phyloP scores from a whole-genome alignment of 2,113 vertebrate species.

The Tichodroma muraria region DNA sequence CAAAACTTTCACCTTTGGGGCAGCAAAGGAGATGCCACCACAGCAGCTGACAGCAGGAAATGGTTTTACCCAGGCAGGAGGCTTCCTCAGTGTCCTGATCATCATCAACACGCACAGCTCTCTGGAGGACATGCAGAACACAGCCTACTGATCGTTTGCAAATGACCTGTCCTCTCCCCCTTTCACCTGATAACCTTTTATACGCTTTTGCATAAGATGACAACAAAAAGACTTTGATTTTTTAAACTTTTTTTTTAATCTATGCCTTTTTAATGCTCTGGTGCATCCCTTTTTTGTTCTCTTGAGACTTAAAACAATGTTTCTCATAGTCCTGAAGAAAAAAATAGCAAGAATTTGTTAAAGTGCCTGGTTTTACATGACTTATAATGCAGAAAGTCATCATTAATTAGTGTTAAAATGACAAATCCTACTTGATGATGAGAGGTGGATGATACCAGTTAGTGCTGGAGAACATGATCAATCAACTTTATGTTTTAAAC shows the following conservation, averaged over 20 bases:
- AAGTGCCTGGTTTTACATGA: neutral
- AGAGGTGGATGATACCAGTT: neutral
- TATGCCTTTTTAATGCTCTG: neutral
- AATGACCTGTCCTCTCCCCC: neutral
- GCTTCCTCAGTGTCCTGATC: neutral
- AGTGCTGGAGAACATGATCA: neutral
- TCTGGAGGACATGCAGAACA: neutral
- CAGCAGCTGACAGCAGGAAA: neutral
- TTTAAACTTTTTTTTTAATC: neutral
- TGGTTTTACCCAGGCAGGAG: neutral
- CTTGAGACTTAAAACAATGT: neutral
- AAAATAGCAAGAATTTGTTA: neutral
- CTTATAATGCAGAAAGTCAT: neutral
- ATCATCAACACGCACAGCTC: neutral
- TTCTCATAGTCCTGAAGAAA: neutral
- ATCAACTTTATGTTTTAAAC: slow-evolving; percentile 3
- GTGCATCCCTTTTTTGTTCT: neutral
- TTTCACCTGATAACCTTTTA: neutral
- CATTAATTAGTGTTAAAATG: neutral
- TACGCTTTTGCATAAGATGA: neutral
- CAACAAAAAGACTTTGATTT: neutral
- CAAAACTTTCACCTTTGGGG: neutral
- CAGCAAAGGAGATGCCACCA: neutral
- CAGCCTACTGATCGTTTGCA: neutral
- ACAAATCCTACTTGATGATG: neutral